Percentiles rank a stretch among this genome's conserved stretches.
Conservation (phyloP, 2,888 invertebrate species). For the Smittia sp. region DNA sequence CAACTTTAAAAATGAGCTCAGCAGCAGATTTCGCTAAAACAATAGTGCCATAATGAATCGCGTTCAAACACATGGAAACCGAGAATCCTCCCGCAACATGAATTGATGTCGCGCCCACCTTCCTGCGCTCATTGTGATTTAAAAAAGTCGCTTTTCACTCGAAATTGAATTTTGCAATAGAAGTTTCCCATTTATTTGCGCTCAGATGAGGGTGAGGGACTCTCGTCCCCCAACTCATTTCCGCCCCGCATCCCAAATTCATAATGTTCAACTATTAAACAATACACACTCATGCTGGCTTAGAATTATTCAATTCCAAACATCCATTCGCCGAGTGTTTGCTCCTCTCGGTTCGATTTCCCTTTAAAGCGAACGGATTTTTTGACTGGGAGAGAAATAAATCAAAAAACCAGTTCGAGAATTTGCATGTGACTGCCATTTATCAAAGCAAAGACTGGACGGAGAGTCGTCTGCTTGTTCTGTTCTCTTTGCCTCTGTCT, state of each 20-base stretch:
- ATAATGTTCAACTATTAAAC: neutral
- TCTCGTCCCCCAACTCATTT: neutral
- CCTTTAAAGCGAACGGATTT: neutral
- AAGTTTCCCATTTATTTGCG: neutral
- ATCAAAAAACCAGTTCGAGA: slow-evolving; percentile 11
- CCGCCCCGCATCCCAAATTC: neutral
- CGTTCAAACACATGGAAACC: slow-evolving; percentile 3
- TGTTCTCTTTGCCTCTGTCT: neutral
- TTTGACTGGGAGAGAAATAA: neutral
- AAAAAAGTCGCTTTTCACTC: neutral
- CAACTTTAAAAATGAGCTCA: neutral
- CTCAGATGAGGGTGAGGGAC: neutral
- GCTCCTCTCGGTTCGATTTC: too few relatives aligned
- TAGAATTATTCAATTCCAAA: slow-evolving; percentile 13
- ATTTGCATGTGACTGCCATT: slow-evolving; percentile 16
- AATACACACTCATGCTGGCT: neutral
- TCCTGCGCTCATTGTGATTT: slow-evolving; percentile 5
- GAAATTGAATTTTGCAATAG: neutral
- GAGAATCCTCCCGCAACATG: slow-evolving; percentile 2
- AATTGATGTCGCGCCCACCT: neutral
- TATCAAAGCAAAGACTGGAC: neutral
- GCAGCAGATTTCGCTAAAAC: neutral
- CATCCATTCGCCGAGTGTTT: neutral
- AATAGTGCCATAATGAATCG: slow-evolving; percentile 11
- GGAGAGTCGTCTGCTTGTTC: neutral